Evolutionary conservation across 2,888 invertebrate species (phyloP).

Genomic region (Campopleginae sp.): DNA sequence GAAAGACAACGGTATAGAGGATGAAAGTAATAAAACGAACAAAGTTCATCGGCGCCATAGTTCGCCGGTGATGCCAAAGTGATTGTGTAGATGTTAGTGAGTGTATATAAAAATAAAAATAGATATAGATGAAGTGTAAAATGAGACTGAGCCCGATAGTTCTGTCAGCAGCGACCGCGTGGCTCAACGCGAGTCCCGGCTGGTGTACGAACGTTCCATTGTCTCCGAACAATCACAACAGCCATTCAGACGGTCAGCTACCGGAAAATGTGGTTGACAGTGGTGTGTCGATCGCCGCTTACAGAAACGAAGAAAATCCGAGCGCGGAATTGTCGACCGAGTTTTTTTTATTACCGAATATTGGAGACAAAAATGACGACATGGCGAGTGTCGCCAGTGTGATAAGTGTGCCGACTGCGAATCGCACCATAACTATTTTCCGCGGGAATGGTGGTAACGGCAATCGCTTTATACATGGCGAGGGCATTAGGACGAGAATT

Average conservation of each 20-base stretch:
- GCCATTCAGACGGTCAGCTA: conserved; percentile 79
- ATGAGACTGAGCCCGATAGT: conserved; percentile 82
- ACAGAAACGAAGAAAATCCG: conserved; percentile 46
- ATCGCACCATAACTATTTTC: conserved; percentile 80
- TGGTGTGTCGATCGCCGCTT: conserved; percentile 80
- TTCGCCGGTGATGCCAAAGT: conserved; percentile 53
- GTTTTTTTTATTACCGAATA: conserved; percentile 90
- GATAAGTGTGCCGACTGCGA: conserved; percentile 81
- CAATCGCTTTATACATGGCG: conserved; percentile 30
- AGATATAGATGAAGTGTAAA: conserved; percentile 43
- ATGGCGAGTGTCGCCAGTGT: conserved; percentile 78
- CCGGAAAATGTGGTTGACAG: conserved; percentile 74
- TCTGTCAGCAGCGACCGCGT: conserved; percentile 82
- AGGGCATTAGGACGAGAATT: conserved; percentile 77
- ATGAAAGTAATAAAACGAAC: conserved; percentile 60
- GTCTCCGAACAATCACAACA: conserved; percentile 65
- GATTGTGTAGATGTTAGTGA: not conserved
- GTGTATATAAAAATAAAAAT: conserved; percentile 11
- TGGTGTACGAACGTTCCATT: conserved; percentile 69
- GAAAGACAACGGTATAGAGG: not conserved
- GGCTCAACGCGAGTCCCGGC: conserved; percentile 81
- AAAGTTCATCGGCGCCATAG: conserved; percentile 37
- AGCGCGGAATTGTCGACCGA: conserved; percentile 93
- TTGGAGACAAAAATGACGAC: conserved; percentile 76
- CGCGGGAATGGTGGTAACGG: conserved; percentile 72